These are phyloP conservation scores for Drosophila pseudoobscura DNA, from an alignment of 1,140 invertebrate species.

Conservation along the genomic window DNA sequence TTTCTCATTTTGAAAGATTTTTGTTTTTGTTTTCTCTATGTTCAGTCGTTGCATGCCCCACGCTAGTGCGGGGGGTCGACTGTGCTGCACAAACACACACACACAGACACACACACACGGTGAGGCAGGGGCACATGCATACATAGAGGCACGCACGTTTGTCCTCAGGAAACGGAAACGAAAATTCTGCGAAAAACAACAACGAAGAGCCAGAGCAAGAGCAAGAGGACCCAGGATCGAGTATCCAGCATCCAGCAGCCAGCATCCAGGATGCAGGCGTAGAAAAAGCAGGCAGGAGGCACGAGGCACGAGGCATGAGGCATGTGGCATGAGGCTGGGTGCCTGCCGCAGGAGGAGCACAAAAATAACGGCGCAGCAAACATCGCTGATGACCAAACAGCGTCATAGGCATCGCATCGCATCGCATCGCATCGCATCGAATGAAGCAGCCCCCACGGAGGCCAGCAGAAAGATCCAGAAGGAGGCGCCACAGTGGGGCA, in stretches of 20 bases:
- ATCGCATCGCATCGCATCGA: conserved; percentile 38
- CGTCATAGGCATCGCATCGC: conserved; percentile 51
- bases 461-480: conserved; percentile 32
- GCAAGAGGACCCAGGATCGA: conserved; percentile 31
- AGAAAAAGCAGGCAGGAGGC: conserved; percentile 7
- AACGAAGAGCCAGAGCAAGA: conserved; percentile 51
- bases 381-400: conserved; percentile 76
- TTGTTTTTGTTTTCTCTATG: conserved; percentile 74
- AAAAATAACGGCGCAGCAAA: conserved; percentile 79
- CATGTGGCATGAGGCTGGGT: background rate
- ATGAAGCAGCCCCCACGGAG: conserved; percentile 14
- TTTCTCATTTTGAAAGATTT: conserved; percentile 76
- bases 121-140: conserved; percentile 11
- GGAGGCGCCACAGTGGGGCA: conserved; percentile 29
- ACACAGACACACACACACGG: conserved; percentile 15
- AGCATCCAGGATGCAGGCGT: background rate
- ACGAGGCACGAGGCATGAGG: conserved; percentile 8
- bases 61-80: background rate
- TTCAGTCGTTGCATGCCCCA: conserved; percentile 49
- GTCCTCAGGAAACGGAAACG: conserved; percentile 78
- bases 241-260: conserved; percentile 5
- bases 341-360: conserved; percentile 53
- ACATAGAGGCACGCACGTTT: conserved; percentile 61
- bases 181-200: conserved; percentile 81
- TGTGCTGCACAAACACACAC: conserved; percentile 28